Evolutionary conservation across 2,797 vertebrate species (phyloP), one percentile per base, ranked within the genome.

Genomic region (Hoplostethus mediterraneus): DNA sequence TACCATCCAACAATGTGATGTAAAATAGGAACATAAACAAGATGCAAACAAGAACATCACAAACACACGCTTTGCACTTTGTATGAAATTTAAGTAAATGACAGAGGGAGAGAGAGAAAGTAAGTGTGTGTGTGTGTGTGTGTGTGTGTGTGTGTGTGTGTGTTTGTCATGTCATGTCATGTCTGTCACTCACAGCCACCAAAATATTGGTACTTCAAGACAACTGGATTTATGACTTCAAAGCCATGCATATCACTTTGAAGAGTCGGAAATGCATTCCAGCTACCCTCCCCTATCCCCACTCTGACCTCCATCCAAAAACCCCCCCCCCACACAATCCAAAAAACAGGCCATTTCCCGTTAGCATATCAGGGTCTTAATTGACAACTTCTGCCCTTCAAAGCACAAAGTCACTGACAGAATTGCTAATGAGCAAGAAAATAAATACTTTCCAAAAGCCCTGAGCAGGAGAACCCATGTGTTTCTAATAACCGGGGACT

Each of bases 221-320:
- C 93, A 92, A 93, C 89, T 91, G 92, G 88, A 94, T 93, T 93
- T 91, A 76, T 80, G 76, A 93, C 92, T 93, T 95, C 92, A 94
- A 95, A 95, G 93, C 81, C 89, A 92, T 89, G 90, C 90, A 89
- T 91, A 87, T 90, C 87, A 91, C 90, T 94, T 94, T 93, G 88
- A 95, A 92, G 87, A 86, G 77, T 76, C 87, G 81, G n/a, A 63
- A 87, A 87, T 89, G 71, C 86, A 84, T 90, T 91, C 82, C 76
- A 85, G 82, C 75, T 71, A 76, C 67, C 59, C 76, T 62, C 71
- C 75, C 67, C 80, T 72, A 71, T 59, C 71, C 38, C 8, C 67
- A 75, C 73, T 87, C 71, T 90, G 77, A 87, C 83, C 90, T 65
- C 77, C 81, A 80, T 81, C 81, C 81, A 82, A 85, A 79, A 89